These are phyloP conservation scores for Liodrosophila aerea DNA, from an alignment of 2,888 invertebrate species.

Conservation along the genomic window DNA sequence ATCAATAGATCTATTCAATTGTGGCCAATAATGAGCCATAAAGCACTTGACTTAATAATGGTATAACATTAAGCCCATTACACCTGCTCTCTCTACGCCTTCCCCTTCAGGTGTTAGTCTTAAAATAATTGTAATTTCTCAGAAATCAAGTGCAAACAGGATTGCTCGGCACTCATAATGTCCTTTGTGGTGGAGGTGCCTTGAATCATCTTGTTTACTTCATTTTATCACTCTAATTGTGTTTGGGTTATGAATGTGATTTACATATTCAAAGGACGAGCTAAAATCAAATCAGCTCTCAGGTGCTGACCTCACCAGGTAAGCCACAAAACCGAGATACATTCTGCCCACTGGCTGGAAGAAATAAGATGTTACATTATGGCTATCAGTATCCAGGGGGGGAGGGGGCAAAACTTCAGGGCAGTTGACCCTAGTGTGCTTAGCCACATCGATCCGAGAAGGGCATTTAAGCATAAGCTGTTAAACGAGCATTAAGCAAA, in stretches of 20 bases:
- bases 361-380: background rate
- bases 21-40: too few relatives aligned
- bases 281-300: too few relatives aligned
- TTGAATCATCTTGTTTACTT: background rate
- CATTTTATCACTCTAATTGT: constrained; percentile 18
- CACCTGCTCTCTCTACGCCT: too few relatives aligned
- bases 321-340: background rate
- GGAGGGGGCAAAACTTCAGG: constrained; percentile 13
- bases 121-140: too few relatives aligned
- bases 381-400: background rate
- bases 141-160: too few relatives aligned
- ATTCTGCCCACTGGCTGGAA: background rate
- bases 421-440: constrained; percentile 13
- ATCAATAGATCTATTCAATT: too few relatives aligned
- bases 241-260: constrained; percentile 11
- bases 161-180: too few relatives aligned
- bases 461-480: constrained; percentile 30
- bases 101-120: too few relatives aligned
- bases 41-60: too few relatives aligned
- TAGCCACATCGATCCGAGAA: constrained; percentile 9
- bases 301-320: too few relatives aligned
- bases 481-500: constrained; percentile 44
- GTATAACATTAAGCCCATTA: too few relatives aligned
- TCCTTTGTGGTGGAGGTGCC: too few relatives aligned
- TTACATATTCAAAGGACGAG: constrained; percentile 7